Evolutionary conservation across 1,140 invertebrate species (phyloP).

Genomic region (Zaprionus nigranus): DNA sequence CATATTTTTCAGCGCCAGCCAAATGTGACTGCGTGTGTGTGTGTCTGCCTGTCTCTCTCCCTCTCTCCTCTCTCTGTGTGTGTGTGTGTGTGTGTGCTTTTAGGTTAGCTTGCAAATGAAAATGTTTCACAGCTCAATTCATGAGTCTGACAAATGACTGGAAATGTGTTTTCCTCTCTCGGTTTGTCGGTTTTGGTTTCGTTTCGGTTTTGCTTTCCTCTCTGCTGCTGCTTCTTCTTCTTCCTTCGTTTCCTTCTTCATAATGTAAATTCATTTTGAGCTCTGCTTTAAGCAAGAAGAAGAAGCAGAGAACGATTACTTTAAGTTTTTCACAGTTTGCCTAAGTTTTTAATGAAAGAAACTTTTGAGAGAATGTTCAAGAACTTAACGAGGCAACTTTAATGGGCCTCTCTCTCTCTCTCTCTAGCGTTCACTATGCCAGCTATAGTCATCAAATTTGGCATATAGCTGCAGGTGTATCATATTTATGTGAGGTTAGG

Average conservation of each 20-base stretch:
- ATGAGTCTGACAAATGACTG: constrained; percentile 38
- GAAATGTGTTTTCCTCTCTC: constrained; percentile 20
- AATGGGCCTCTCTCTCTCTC: no score
- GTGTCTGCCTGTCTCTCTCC: background rate
- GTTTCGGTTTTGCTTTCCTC: background rate
- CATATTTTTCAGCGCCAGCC: constrained; percentile 69
- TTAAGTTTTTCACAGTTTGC: no score
- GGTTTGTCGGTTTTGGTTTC: background rate
- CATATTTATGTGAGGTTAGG: background rate
- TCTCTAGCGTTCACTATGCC: background rate
- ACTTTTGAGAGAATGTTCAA: no score
- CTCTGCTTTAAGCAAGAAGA: no score
- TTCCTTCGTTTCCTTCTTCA: no score
- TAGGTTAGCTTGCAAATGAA: constrained; percentile 16
- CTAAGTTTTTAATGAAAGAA: no score
- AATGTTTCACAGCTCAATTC: constrained; percentile 34
- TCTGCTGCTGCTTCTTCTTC: background rate
- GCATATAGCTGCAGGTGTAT: background rate
- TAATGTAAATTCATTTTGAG: no score
- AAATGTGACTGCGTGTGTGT: constrained; percentile 20
- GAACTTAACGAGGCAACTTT: no score
- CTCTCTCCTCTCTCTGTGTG: background rate
- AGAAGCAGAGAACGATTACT: no score
- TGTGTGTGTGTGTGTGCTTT: constrained; percentile 7
- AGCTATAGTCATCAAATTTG: background rate